Conservation (phyloP, 1,140 invertebrate genomes). For the Drosophila murphyi region DNA sequence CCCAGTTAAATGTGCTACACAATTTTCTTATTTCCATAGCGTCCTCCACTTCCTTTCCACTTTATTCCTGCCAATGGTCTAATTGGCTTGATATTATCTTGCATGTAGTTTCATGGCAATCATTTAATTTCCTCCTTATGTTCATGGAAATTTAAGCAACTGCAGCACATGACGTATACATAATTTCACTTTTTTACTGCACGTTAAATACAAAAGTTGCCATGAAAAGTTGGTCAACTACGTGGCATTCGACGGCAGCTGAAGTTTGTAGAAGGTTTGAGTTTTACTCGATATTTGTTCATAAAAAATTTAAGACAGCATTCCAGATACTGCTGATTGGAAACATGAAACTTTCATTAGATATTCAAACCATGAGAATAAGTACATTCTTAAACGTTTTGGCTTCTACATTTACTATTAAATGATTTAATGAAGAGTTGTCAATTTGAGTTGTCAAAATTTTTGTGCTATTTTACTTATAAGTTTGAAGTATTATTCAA, state of each 20-base stretch:
- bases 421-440: background rate
- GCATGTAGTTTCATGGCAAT: background rate
- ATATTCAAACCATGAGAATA: background rate
- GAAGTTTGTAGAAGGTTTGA: background rate
- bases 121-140: conserved; percentile 4
- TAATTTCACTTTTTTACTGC: conserved; percentile 5
- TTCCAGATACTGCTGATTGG: background rate
- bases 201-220: background rate
- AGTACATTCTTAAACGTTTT: background rate
- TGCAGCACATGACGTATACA: conserved; percentile 33
- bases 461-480: background rate
- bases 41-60: background rate
- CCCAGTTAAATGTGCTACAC: conserved; percentile 31
- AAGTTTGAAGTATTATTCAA: too few species aligned
- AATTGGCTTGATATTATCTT: conserved; percentile 30
- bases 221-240: background rate
- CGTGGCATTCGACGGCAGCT: background rate
- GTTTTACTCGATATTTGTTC: background rate
- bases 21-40: background rate
- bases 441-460: background rate
- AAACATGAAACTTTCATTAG: background rate
- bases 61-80: conserved; percentile 11
- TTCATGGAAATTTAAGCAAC: conserved; percentile 4
- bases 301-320: conserved; percentile 4
- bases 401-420: background rate